Evolutionary conservation across 2,797 vertebrate species (phyloP).

Genomic region (Sebastes hopkinsi): DNA sequence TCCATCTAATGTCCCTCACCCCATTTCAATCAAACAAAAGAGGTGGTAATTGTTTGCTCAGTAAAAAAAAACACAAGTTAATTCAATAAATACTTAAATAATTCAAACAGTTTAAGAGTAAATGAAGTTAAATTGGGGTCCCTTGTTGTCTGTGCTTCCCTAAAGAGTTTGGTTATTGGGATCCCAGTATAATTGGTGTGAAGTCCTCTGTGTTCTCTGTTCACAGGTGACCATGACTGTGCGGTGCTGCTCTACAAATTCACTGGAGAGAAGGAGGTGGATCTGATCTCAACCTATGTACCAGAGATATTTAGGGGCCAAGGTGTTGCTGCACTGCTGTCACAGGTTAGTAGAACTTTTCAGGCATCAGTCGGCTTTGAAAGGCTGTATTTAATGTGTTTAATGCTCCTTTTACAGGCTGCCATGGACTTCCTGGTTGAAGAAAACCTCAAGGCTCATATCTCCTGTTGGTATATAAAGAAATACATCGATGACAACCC

Average conservation of each 20-base stretch:
- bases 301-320: conserved; percentile 70
- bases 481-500: conserved; percentile 75
- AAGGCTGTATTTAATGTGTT: background rate
- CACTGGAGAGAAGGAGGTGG: conserved; percentile 66
- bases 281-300: conserved; percentile 77
- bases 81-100: background rate
- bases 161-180: background rate
- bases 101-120: background rate
- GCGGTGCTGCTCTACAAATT: conserved; percentile 73
- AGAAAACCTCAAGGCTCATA: conserved; percentile 73
- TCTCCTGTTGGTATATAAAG: conserved; percentile 82
- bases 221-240: conserved; percentile 42
- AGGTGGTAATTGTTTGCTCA: background rate
- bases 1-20: too few species aligned
- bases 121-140: background rate
- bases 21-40: accelerated
- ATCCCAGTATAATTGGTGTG: background rate
- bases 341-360: conserved; percentile 56
- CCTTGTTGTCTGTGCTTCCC: background rate
- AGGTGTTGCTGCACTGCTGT: conserved; percentile 76
- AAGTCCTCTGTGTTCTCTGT: background rate
- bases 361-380: background rate
- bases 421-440: conserved; percentile 80
- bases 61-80: background rate
- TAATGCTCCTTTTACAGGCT: conserved; percentile 58